Conservation (phyloP, 2,888 invertebrate genomes). For the Antheraea assamensis region DNA sequence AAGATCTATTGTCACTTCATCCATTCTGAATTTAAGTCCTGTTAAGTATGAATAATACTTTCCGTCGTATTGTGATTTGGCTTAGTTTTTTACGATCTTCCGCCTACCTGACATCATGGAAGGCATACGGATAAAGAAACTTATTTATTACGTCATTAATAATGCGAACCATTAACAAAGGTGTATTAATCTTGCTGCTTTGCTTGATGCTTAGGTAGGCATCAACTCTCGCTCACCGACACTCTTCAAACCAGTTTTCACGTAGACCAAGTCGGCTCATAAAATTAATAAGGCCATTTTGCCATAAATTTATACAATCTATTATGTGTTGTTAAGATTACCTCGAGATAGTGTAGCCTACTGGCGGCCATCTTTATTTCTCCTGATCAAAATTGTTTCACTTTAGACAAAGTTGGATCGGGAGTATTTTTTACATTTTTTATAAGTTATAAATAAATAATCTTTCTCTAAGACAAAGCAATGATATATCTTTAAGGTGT, state of each 20-base stretch:
- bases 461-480: too few species aligned
- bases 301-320: slow-evolving; percentile 53
- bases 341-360: slow-evolving; percentile 25
- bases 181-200: too few species aligned
- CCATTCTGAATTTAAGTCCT: too few species aligned
- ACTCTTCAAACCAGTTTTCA: slow-evolving; percentile 60
- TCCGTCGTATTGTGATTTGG: too few species aligned
- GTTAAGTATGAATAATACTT: too few species aligned
- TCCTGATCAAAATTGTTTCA: slow-evolving; percentile 5
- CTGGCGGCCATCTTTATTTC: slow-evolving; percentile 22
- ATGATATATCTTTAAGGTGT: too few species aligned
- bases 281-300: slow-evolving; percentile 74
- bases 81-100: too few species aligned
- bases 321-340: slow-evolving; percentile 21
- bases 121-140: too few species aligned
- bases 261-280: slow-evolving; percentile 65
- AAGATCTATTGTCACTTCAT: too few species aligned
- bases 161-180: too few species aligned
- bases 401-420: background rate
- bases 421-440: background rate
- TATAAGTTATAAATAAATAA: background rate
- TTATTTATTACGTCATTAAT: too few species aligned
- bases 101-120: too few species aligned
- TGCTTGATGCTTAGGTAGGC: slow-evolving; percentile 34
- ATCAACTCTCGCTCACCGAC: slow-evolving; percentile 30